Base-by-base conservation (phyloP, 2,113 vertebrate genomes). In the Protobothrops mucrosquamatus region DNA sequence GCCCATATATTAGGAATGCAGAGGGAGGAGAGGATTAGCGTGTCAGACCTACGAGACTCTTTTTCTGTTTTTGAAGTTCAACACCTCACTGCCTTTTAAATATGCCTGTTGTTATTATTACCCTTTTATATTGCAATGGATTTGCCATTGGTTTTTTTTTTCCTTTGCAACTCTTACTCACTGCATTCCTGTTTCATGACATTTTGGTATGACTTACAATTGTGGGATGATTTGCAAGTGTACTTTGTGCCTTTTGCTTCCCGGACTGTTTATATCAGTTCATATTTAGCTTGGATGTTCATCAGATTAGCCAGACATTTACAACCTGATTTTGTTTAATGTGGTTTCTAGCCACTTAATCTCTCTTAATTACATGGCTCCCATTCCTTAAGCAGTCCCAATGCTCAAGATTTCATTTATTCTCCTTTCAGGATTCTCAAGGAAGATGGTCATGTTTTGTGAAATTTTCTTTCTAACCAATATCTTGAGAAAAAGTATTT, bases 211-310 rank as follows among this genome's bases (percentile, higher is more conserved):
- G 85, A 43, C 86, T 43, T 43, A 81, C 34, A 88, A 43, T 88
- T 92, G n/a, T 39, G 14, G 12, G 5, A 88, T 74, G n/a, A 34
- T 64, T 69, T 43, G 23, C 59, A 88, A 69, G 22, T 55, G 29
- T 34, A 39, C 23, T 39, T 69, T 59, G 46, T 51, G 48, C 26
- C 22, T 39, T 57, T 87, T 52, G 85, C 86, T 87, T 88, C 57
- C 54, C 22, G 11, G 59, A 69, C 26, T 88, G 87, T 61, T 88
- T 69, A 69, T 88, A 69, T 88, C 59, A 6, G 56, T 92, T 64
- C 85, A 46, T 92, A 54, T 88, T 92, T 92, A 92, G 69, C 86
- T 69, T 54, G 57, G 51, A 69, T 55, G 61, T 92, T 55, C 57
- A 92, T 88, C 64, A 74, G 59, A 88, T 74, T 88, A 88, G 23